Base-by-base conservation (phyloP, 2,113 vertebrate species). In the Sitta europaea region DNA sequence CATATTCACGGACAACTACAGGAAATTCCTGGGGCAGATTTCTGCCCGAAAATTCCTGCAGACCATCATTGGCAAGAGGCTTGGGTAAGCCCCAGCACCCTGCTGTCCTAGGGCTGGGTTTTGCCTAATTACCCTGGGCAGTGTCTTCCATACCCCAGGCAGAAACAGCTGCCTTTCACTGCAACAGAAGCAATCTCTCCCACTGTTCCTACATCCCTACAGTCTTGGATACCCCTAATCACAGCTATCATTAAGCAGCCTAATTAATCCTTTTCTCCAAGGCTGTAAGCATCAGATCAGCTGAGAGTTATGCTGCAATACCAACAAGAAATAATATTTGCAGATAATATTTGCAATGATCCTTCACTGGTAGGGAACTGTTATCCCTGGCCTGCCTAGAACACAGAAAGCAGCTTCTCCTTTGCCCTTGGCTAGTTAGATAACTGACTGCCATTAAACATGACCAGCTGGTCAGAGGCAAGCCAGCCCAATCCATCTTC, bases 1-100 rank as follows among this genome's bases (percentile, higher is more conserved):
- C 97, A 98, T 99, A 95, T 99, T 99, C 92, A 99, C 98, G 1
- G 99, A 99, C 96, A 98, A 98, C 94, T 99, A 99, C 97, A 98
- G 99, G 83, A 99, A 99, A 80, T 98, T 99, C 87, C 97, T 99
- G 94, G 98, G 98, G 45, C 99, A 99, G 91, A 98, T 99, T 86
- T 99, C 98, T 1, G 99, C 99, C 83, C 98, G 99, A 75, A 99
- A 99, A 90, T 98, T 99, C 86, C 97, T 99, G 15, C 99, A 99
- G 97, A 98, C 98, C 66, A 98, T 99, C 92, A 98, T 99, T 98
- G 99, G 98, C 76, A 99, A 99, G 96, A 97, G 98, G 65, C 97
- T 99, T 1, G 97, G 98, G 99, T 99, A 97, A 97, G 98, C 82
- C 14, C 57, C 36, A 11, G 67, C 8, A 2, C 6, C 53, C 33